Conservation (phyloP, 1,140 invertebrate species). For the Zaprionus vittiger region DNA sequence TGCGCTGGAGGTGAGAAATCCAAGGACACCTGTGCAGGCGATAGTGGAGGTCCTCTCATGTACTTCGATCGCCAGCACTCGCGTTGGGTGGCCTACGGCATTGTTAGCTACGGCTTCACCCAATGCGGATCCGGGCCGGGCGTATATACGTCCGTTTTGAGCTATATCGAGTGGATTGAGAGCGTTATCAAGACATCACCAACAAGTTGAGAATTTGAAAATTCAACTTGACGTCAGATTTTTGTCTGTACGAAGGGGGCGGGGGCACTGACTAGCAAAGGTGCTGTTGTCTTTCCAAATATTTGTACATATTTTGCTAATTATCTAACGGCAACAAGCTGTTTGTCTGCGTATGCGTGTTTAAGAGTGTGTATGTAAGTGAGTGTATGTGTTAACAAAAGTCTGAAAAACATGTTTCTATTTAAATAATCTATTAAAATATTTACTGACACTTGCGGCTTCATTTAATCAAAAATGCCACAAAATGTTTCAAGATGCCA, state of each 20-base stretch:
- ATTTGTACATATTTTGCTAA: conserved; percentile 82
- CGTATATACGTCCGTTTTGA: conserved; percentile 85
- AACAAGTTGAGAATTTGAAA: conserved; percentile 22
- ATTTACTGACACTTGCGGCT: conserved; percentile 64
- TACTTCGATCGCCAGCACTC: conserved; percentile 72
- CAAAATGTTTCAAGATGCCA: conserved; percentile 26
- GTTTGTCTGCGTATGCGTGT: conserved; percentile 45
- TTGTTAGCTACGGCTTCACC: conserved; percentile 87
- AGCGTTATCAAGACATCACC: conserved; percentile 42
- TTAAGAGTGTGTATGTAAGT: conserved; percentile 21
- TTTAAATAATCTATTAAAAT: conserved; percentile 82
- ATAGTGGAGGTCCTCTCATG: conserved; percentile 87
- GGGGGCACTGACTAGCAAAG: conserved; percentile 5
- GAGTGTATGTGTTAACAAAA: conserved; percentile 61
- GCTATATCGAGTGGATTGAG: conserved; percentile 85
- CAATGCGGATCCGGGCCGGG: conserved; percentile 87
- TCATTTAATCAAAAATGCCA: conserved; percentile 47
- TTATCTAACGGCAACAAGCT: conserved; percentile 70
- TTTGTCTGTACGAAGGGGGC: background rate
- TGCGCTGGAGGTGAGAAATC: conserved; percentile 88
- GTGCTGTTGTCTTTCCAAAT: conserved; percentile 51
- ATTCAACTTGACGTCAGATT: conserved; percentile 63
- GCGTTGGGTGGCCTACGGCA: conserved; percentile 85
- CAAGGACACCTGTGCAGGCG: conserved; percentile 89
- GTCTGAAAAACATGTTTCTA: conserved; percentile 82